Base-by-base conservation (phyloP, 2,888 invertebrate species). In the Scrobipalpa costella region DNA sequence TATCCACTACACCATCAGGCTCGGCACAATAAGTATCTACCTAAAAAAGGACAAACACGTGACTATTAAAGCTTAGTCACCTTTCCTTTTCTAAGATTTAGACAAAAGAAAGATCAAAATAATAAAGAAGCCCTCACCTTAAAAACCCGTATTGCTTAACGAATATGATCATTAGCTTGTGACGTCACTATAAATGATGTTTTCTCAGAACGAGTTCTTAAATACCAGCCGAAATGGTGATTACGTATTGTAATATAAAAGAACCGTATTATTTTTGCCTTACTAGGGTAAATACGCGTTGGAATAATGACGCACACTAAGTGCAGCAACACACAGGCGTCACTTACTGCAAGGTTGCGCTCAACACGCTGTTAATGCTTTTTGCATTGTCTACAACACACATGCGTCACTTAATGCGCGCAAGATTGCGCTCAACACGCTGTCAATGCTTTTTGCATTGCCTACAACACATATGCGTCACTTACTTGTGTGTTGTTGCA, bases 31-130 rank as follows among this genome's bases (percentile, higher is more conserved):
- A n/a, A n/a, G n/a, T n/a, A n/a, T n/a, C n/a, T n/a, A n/a, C n/a
- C n/a, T n/a, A n/a, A n/a, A n/a, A n/a, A n/a, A n/a, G n/a, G n/a
- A n/a, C n/a, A n/a, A n/a, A n/a, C n/a, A n/a, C n/a, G n/a, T n/a
- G n/a, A n/a, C n/a, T n/a, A n/a, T n/a, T n/a, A n/a, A 50, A 9
- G 50, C 50, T 7, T 50, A 21, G 21, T 27, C 19, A 52, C 21
- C 11, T 13, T 21, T 13, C 27, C 21, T 21, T 27, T 50, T 50
- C 50, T 19, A 33, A 34, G 55, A 33, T 55, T 33, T 55, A 55
- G 34, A 55, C 55, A 55, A 55, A 58, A 33, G 50, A 57, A 57
- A 15, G 57, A 33, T n/a, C 15, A n/a, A 34, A 6, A 36, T 38
- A 40, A 19, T 13, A 19, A 38, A 21, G 19, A 17, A 40, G 17